phyloP scores from a whole-genome alignment of 2,113 vertebrate species.

The Dasyornis broadbenti region DNA sequence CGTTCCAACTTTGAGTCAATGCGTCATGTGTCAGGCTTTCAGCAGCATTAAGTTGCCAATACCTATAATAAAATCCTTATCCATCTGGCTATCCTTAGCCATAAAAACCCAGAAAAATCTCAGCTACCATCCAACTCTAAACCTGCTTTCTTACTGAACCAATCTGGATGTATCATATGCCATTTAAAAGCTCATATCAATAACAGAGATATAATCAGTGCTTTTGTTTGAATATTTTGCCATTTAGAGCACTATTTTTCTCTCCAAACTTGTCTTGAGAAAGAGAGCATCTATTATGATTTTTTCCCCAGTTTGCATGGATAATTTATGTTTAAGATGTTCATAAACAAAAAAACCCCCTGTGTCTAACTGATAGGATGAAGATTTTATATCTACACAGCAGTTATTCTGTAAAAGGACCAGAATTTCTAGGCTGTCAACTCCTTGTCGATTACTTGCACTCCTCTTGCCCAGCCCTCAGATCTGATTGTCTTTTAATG shows the following conservation, averaged over 20 bases:
- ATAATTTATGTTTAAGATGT: background rate
- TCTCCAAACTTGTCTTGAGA: background rate
- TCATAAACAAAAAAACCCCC: background rate
- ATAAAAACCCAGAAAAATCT: conserved; percentile 7
- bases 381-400: background rate
- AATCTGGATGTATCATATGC: conserved; percentile 22
- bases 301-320: background rate
- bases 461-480: background rate
- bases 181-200: background rate
- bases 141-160: conserved; percentile 12
- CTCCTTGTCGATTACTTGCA: background rate
- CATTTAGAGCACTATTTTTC: background rate
- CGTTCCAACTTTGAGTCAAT: conserved; percentile 28
- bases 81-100: conserved; percentile 53
- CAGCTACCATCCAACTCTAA: background rate
- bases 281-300: background rate
- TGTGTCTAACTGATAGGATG: background rate
- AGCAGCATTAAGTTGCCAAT: conserved; percentile 50
- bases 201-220: background rate
- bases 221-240: background rate
- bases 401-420: background rate
- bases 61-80: conserved; percentile 41
- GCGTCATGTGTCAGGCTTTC: conserved; percentile 15
- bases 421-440: background rate
- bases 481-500: background rate